Percentiles rank a stretch among this genome's conserved stretches.
phyloP scores from a whole-genome alignment of 1,140 invertebrate species.

The Drosophila subobscura region DNA sequence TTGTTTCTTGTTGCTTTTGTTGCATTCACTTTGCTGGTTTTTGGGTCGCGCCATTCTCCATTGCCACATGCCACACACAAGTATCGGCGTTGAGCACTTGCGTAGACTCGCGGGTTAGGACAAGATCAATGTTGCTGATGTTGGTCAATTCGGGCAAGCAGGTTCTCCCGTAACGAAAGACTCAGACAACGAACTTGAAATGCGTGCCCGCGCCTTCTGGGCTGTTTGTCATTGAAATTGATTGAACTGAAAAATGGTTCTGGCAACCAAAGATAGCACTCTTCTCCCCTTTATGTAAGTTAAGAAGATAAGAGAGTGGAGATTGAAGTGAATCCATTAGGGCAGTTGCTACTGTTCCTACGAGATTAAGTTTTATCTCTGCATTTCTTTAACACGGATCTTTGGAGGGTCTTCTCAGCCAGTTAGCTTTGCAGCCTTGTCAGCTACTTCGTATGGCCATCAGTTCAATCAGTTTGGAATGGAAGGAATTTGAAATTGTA shows the following conservation, averaged over 20 bases:
- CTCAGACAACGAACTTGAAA: constrained; percentile 76
- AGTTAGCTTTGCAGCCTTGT: too few relatives aligned
- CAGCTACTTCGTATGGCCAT: too few relatives aligned
- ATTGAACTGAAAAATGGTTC: constrained; percentile 37
- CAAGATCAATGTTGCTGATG: constrained; percentile 74
- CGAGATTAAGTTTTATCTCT: too few relatives aligned
- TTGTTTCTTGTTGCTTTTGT: constrained; percentile 39
- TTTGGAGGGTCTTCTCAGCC: too few relatives aligned
- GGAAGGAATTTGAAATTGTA: too few relatives aligned
- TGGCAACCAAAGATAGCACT: constrained; percentile 23
- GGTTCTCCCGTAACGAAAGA: constrained; percentile 75
- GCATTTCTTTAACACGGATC: too few relatives aligned
- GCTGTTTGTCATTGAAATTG: constrained; percentile 56
- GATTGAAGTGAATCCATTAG: neutral
- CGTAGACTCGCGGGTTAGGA: constrained; percentile 44
- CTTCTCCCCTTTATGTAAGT: constrained; percentile 13
- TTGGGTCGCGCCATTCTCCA: constrained; percentile 74
- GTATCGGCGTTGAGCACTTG: constrained; percentile 8
- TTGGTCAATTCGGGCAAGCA: constrained; percentile 60
- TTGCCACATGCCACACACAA: constrained; percentile 44
- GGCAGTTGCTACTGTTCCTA: neutral
- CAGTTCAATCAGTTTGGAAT: too few relatives aligned
- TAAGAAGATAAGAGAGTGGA: constrained; percentile 14
- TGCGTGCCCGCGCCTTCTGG: constrained; percentile 28
- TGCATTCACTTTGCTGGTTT: constrained; percentile 72